These are phyloP conservation scores for Bombycilla garrulus DNA, from an alignment of 2,113 vertebrate genomes.

Conservation along the genomic window DNA sequence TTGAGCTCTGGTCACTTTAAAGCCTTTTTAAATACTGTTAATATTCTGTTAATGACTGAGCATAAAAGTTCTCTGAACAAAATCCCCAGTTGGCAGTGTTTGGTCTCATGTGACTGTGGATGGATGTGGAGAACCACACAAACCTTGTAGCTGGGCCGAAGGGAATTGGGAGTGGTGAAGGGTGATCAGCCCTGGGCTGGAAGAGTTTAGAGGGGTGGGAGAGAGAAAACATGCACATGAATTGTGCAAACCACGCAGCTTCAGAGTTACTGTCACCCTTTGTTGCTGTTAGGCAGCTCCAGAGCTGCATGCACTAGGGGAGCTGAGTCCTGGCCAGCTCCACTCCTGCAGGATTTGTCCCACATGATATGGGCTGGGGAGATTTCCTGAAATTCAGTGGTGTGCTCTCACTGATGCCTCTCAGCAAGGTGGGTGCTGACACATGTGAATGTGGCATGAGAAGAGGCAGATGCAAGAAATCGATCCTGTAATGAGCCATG, in stretches of 20 bases:
- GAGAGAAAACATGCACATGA: neutral
- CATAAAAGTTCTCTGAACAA: neutral
- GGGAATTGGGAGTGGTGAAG: fast-evolving
- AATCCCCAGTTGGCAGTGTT: neutral
- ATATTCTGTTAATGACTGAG: neutral
- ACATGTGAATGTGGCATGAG: fast-evolving
- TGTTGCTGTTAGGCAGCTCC: neutral
- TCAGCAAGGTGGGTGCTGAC: neutral
- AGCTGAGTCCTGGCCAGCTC: neutral
- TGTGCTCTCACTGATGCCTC: fast-evolving
- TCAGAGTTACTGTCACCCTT: neutral
- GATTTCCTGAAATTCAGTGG: neutral
- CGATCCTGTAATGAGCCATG: neutral
- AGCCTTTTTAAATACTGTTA: neutral
- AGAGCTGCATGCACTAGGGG: neutral
- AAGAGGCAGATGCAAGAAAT: neutral
- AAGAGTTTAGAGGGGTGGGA: neutral
- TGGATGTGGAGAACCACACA: neutral
- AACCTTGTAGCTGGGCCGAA: fast-evolving
- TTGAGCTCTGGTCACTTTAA: neutral
- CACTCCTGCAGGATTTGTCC: neutral
- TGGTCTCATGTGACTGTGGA: neutral
- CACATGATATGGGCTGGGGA: neutral
- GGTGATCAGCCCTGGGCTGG: neutral
- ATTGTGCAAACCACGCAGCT: neutral